Evolutionary conservation across 2,797 vertebrate species (phyloP).

Genomic region (Schizothorax lantsangensis): DNA sequence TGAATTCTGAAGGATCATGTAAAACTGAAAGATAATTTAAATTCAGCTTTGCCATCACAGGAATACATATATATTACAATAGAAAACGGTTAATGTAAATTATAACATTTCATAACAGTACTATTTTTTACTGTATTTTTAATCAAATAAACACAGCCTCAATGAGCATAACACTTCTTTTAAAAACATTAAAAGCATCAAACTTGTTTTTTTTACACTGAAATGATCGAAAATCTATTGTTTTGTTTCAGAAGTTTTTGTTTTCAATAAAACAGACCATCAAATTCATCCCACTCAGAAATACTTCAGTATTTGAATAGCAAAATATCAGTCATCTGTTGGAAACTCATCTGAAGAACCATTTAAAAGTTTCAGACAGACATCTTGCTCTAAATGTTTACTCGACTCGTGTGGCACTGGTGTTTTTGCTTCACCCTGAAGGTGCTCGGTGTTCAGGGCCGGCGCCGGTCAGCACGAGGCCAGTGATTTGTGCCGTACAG

Average conservation of each 20-base stretch:
- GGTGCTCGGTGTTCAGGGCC: conserved; percentile 57
- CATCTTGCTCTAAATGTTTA: conserved; percentile 48
- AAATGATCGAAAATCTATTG: background rate
- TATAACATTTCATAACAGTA: background rate
- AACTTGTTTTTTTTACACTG: background rate
- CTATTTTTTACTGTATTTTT: background rate
- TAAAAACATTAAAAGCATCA: background rate
- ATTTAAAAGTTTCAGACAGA: background rate
- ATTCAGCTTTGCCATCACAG: background rate
- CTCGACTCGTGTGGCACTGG: conserved; percentile 48
- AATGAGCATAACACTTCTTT: background rate
- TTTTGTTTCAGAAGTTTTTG: background rate
- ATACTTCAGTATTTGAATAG: background rate
- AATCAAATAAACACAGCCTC: background rate
- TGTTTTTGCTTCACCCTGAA: conserved; percentile 59
- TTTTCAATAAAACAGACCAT: background rate
- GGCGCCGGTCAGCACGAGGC: conserved; percentile 63
- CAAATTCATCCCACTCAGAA: background rate
- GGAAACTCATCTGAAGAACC: conserved; percentile 17
- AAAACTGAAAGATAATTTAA: background rate
- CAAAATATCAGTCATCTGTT: background rate
- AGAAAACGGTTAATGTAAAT: background rate
- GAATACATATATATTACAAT: background rate
- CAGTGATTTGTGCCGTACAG: conserved; percentile 80
- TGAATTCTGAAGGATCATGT: background rate